Percentiles rank a stretch among this genome's conserved stretches.
Evolutionary conservation across 2,113 vertebrate species (phyloP).

Genomic region (Solea senegalensis): DNA sequence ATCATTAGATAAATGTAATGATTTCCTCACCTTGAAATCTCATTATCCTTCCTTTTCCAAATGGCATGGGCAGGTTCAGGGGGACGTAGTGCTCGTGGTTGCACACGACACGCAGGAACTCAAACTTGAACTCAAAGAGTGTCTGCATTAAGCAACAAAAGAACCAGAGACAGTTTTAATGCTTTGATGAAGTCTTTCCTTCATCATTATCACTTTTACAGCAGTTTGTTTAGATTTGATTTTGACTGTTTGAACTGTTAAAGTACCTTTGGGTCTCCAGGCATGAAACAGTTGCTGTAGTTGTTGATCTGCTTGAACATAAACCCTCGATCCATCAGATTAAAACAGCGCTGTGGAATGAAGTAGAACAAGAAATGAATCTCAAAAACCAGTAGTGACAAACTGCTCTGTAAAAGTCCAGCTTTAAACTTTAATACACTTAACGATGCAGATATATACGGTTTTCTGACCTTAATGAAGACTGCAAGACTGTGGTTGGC

Average conservation of each 20-base stretch:
- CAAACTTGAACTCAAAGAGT: constrained; percentile 98
- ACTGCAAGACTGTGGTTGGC: constrained; percentile 97
- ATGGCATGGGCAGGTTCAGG: constrained; percentile 97
- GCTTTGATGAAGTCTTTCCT: not conserved
- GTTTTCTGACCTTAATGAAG: constrained; percentile 90
- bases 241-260: too few species aligned
- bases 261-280: constrained; percentile 93
- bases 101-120: constrained; percentile 95
- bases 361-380: not conserved
- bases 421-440: not conserved
- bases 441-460: not conserved
- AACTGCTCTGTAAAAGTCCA: not conserved
- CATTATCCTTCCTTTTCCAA: constrained; percentile 94
- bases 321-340: constrained; percentile 98
- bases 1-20: too few species aligned
- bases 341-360: constrained; percentile 90
- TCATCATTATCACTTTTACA: not conserved
- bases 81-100: constrained; percentile 98
- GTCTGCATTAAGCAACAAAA: constrained; percentile 82
- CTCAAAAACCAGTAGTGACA: not conserved
- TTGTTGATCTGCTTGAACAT: constrained; percentile 99
- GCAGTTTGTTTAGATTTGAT: too few species aligned
- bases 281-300: constrained; percentile 94
- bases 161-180: not conserved
- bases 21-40: constrained; percentile 93